These are phyloP conservation scores for Cydia pomonella DNA, from an alignment of 1,140 invertebrate species.

Conservation along the genomic window DNA sequence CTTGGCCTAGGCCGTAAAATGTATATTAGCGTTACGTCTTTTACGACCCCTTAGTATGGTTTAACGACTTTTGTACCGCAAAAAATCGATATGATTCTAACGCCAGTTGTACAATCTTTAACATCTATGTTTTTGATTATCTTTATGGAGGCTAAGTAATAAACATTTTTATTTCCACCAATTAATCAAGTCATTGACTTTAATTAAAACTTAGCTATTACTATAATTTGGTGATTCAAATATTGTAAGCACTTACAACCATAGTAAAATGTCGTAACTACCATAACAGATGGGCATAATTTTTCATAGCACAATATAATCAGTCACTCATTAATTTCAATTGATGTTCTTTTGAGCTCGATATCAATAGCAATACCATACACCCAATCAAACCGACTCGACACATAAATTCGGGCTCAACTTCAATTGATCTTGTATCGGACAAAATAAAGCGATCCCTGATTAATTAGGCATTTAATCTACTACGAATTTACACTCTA, in stretches of 20 bases:
- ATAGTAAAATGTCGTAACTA: background rate
- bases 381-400: conserved; percentile 2
- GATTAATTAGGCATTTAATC: conserved; percentile 23
- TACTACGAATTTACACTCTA: background rate
- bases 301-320: background rate
- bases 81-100: background rate
- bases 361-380: conserved; percentile 15
- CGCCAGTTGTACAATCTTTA: background rate
- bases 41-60: conserved; percentile 9
- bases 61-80: conserved; percentile 8
- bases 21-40: conserved; percentile 1
- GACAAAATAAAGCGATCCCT: conserved; percentile 23
- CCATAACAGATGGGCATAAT: background rate
- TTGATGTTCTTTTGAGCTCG: background rate
- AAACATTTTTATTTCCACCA: background rate
- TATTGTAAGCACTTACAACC: background rate
- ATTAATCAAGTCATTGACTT: background rate
- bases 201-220: background rate
- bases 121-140: background rate
- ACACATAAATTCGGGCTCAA: background rate
- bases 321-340: background rate
- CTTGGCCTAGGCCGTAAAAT: conserved; percentile 16
- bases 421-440: conserved; percentile 16
- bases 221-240: background rate
- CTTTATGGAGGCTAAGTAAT: too few species aligned